Evolutionary conservation across 2,113 vertebrate genomes (phyloP).

Genomic region (Silurus glanis): DNA sequence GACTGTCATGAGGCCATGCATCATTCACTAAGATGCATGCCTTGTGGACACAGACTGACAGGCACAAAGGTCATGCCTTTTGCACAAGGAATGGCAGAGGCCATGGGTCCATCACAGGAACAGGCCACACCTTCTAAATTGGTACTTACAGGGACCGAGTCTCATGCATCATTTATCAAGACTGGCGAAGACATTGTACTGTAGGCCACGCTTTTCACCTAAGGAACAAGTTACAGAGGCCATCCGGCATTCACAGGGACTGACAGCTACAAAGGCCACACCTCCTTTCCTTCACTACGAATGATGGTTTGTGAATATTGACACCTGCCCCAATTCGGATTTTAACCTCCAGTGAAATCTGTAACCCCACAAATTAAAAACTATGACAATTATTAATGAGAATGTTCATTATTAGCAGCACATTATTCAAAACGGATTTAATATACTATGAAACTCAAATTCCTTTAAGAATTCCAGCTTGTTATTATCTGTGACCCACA

Average conservation of each 20-base stretch:
- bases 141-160: not conserved
- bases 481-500: conserved; percentile 12
- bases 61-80: too few relatives aligned
- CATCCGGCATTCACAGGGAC: not conserved
- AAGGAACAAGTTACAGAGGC: too few relatives aligned
- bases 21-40: too few relatives aligned
- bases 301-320: not conserved
- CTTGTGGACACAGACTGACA: too few relatives aligned
- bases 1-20: too few relatives aligned
- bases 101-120: not conserved
- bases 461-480: not conserved
- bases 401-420: not conserved
- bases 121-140: not conserved
- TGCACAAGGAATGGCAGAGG: too few relatives aligned
- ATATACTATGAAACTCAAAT: not conserved
- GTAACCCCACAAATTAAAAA: not conserved
- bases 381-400: not conserved
- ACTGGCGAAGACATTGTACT: too few relatives aligned
- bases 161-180: too few relatives aligned
- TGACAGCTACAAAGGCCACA: not conserved
- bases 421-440: not conserved
- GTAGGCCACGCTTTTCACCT: too few relatives aligned
- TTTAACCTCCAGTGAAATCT: not conserved
- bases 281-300: not conserved
- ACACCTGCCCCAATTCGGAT: not conserved